phyloP scores from a whole-genome alignment of 2,797 vertebrate genomes.

The Channa striata region DNA sequence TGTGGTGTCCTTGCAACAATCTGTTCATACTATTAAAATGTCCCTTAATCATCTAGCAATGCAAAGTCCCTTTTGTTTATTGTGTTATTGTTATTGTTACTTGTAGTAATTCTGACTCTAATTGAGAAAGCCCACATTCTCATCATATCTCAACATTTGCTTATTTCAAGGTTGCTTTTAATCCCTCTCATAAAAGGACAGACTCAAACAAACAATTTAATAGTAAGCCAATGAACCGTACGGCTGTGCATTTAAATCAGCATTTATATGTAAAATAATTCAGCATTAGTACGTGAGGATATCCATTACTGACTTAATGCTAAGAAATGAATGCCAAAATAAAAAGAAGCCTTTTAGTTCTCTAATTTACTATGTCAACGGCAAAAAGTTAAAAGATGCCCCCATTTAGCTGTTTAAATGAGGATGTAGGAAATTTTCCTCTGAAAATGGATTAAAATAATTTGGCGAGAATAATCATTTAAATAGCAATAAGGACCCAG shows the following conservation, averaged over 20 bases:
- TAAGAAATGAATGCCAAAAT: constrained; percentile 83
- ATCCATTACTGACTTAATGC: constrained; percentile 79
- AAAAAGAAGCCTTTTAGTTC: constrained; percentile 77
- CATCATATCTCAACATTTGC: constrained; percentile 17
- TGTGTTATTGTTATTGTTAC: constrained; percentile 11
- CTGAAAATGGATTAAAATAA: constrained; percentile 91
- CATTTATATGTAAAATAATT: constrained; percentile 81
- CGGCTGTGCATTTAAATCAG: constrained; percentile 66
- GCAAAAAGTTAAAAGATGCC: constrained; percentile 86
- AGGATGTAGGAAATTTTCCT: constrained; percentile 83
- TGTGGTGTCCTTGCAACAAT: constrained; percentile 40
- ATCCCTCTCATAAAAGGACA: constrained; percentile 52
- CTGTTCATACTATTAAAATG: constrained; percentile 17
- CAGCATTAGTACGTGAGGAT: constrained; percentile 75
- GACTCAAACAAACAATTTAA: constrained; percentile 65
- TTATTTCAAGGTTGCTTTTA: constrained; percentile 68
- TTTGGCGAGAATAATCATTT: constrained; percentile 87
- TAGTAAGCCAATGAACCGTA: constrained; percentile 55
- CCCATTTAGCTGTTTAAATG: constrained; percentile 87
- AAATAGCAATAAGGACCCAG: constrained; percentile 87
- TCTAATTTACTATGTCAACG: constrained; percentile 84
- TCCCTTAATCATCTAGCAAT: constrained; percentile 6
- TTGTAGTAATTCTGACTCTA: constrained; percentile 16
- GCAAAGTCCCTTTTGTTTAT: constrained; percentile 4
- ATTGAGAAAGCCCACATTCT: neutral